phyloP scores from a whole-genome alignment of 2,113 vertebrate species.

The Callaeas wilsoni region DNA sequence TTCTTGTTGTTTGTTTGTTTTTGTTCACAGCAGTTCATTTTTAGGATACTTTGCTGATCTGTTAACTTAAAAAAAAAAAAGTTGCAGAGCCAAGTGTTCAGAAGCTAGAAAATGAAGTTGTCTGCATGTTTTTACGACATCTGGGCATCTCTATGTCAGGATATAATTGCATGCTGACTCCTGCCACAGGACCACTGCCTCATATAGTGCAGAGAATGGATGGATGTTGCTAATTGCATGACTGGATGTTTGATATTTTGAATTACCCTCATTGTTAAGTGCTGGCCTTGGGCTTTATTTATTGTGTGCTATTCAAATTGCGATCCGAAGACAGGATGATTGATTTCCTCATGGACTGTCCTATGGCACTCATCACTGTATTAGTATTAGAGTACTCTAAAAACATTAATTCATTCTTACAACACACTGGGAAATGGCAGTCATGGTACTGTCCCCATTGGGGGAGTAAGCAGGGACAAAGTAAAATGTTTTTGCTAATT shows the following conservation, averaged over 20 bases:
- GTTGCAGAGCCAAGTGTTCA: not conserved
- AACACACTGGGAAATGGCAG: not conserved
- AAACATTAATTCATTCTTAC: conserved; percentile 45
- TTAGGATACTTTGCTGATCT: not conserved
- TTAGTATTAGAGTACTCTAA: conserved; percentile 4
- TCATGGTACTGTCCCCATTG: not conserved
- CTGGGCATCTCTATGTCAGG: not conserved
- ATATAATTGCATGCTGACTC: conserved; percentile 9
- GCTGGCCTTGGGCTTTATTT: conserved; percentile 28
- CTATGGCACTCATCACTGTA: conserved; percentile 32
- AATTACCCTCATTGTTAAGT: conserved; percentile 41
- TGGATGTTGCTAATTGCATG: conserved; percentile 14
- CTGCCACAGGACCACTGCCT: conserved; percentile 9
- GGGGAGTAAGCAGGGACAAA: conserved; percentile 41
- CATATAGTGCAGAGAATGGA: not conserved
- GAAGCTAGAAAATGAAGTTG: conserved; percentile 17
- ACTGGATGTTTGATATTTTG: conserved; percentile 36
- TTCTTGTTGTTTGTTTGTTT: not conserved
- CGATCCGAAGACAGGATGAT: conserved; percentile 46
- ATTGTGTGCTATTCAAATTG: conserved; percentile 33
- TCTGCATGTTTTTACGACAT: not conserved
- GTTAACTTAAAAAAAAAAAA: not conserved
- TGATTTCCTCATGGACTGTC: conserved; percentile 34
- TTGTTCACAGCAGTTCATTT: not conserved
- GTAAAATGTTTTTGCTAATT: not conserved